Evolutionary conservation across 2,797 vertebrate species (phyloP), one percentile per base, ranked within the genome.

Genomic region (Myotis findleyi): DNA sequence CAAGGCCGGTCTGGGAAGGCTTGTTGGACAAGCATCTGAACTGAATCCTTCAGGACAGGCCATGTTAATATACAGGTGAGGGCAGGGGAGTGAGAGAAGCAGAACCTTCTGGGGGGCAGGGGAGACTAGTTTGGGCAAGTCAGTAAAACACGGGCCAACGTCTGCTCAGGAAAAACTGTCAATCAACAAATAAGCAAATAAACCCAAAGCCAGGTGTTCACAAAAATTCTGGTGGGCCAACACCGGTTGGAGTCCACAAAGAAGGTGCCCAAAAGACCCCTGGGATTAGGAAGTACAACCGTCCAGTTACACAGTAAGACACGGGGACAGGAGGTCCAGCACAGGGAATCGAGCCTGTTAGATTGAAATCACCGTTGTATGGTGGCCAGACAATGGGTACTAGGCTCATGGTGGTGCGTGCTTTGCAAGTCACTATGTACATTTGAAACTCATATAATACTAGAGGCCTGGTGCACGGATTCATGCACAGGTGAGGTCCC

Each of bases 141-240:
- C n/a, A 33, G 62, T 21, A 30, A 69, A 93, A 82, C 71, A 55
- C 53, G 1, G 57, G 53, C 62, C 38, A 44, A n/a, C 10, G 68
- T 16, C 36, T 62, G 49, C 92, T 89, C 38, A 27, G 62, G 36
- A 92, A 62, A 87, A 68, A 53, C 7, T 49, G 18, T 55, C 76
- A 33, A 10, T 5, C 30, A 82, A 33, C 57, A 62, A 44, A 93
- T 18, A 23, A 87, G 71, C 10, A 81, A 81, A 75, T 5, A 81
- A 25, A 21, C 21, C 68, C 66, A 69, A 75, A 27, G 10, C 25
- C 14, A 12, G 47, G 55, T 23, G 55, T 38, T 47, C 51, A 6
- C 23, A 36, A 8, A n/a, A 57, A 14, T 16, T 18, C 76, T 11
- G 12, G n/a, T 12, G 47, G 20, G 59, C 36, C 0, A 14, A 55